A percentile compares a stretch with the other conserved stretches of the same genome.
Evolutionary conservation across 2,888 invertebrate genomes (phyloP).

Genomic region (Arctia plantaginis): DNA sequence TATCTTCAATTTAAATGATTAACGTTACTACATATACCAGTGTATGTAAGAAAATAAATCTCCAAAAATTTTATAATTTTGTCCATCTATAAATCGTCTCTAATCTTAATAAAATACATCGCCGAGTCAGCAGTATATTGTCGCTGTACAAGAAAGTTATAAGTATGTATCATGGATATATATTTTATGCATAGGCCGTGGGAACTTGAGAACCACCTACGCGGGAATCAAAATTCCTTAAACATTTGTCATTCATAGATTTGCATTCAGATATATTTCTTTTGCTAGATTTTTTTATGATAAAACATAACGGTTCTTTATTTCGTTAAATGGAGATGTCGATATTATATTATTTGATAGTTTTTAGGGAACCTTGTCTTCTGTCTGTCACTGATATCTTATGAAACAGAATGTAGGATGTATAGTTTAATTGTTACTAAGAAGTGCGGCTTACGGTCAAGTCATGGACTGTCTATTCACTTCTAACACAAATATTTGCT

Average conservation of each 20-base stretch:
- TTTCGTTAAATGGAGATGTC: not conserved
- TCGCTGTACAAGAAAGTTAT: constrained; percentile 44
- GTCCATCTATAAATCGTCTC: constrained; percentile 53
- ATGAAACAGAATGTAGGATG: too few relatives aligned
- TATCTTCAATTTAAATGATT: constrained; percentile 38
- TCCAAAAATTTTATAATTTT: constrained; percentile 47
- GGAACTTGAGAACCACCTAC: constrained; percentile 58
- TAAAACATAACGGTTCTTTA: constrained; percentile 1
- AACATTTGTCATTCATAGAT: constrained; percentile 63
- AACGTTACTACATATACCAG: constrained; percentile 29
- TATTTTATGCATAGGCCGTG: constrained; percentile 59
- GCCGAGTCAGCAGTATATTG: constrained; percentile 55
- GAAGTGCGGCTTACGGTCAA: not conserved
- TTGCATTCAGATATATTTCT: constrained; percentile 45
- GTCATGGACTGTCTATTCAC: not conserved
- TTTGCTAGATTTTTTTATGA: constrained; percentile 17
- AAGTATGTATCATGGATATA: constrained; percentile 23
- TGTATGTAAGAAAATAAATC: constrained; percentile 43
- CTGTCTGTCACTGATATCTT: not conserved
- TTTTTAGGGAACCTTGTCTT: not conserved
- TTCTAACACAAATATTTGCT: not conserved
- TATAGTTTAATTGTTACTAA: not conserved
- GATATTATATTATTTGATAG: not conserved
- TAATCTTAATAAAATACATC: constrained; percentile 59
- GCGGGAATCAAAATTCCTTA: constrained; percentile 54